Evolutionary conservation across 2,797 vertebrate species (phyloP).

Genomic region (Rousettus madagascariensis): DNA sequence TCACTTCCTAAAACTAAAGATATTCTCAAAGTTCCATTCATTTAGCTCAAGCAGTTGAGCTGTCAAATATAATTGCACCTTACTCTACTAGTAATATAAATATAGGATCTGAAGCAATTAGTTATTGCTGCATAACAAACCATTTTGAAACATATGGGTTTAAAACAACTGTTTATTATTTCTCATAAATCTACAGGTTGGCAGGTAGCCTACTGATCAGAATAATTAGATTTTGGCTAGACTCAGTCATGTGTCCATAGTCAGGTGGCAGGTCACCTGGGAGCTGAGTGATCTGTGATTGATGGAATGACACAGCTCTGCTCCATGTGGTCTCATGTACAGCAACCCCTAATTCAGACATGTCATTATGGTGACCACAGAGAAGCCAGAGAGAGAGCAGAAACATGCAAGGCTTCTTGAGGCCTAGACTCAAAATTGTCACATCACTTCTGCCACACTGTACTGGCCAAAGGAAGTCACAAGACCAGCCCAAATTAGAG

Average conservation of each 20-base stretch:
- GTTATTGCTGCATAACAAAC: neutral
- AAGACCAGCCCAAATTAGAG: neutral
- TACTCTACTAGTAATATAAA: neutral
- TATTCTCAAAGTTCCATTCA: neutral
- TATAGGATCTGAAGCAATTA: neutral
- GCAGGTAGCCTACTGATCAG: neutral
- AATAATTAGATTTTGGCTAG: neutral
- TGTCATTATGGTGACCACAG: neutral
- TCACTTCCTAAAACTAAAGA: neutral
- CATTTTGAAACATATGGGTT: neutral
- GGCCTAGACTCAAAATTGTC: neutral
- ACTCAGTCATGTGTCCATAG: neutral
- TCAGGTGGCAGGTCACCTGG: neutral
- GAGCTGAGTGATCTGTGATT: neutral
- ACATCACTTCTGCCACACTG: neutral
- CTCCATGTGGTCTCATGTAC: neutral
- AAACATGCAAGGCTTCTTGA: neutral
- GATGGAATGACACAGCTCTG: neutral
- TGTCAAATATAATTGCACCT: neutral
- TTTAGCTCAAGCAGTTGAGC: neutral
- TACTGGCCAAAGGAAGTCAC: neutral
- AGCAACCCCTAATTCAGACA: neutral
- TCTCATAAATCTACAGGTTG: neutral
- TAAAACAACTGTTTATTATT: neutral
- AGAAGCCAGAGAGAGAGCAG: neutral